Evolutionary conservation across 2,888 invertebrate genomes (phyloP), one percentile per base, ranked within the genome.

Genomic region (Esperia sulphurella): DNA sequence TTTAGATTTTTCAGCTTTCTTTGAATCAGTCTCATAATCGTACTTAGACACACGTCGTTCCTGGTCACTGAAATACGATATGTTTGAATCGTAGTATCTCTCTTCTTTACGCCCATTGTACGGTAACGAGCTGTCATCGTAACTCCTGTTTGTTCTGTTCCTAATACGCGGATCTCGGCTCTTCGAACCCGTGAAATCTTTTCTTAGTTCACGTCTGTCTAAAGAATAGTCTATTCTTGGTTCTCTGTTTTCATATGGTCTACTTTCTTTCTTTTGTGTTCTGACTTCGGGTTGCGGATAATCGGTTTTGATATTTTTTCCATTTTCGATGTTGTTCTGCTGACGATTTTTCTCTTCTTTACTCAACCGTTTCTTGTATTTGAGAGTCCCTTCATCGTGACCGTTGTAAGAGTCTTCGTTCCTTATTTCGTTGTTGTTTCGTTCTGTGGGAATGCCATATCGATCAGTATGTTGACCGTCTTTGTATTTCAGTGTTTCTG

Each of bases 1-100:
- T 61, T 90, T 90, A 21, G 85, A 83, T 55, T 90, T 90, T 50
- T 90, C 90, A 1, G 90, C 90, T 65, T 90, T 90, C 54, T 90
- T 90, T 0, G 90, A 90, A 68, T 90, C 90, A 8, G 90, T 90
- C 63, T 90, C 90, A 54, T 90, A 81, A 67, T 88, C 90, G 54
- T 87, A 90, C 39, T 83, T 72, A 5, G 85, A 90, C 7, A 78
- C 71, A 30, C 80, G 77, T 49, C 80, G 65, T 54, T 84, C 84
- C 68, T 87, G 83, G 53, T 85, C 87, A 58, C 85, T 80, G 62
- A 91, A 83, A 68, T 90, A 78, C 49, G 89, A 89, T 63, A 89
- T 88, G 52, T 89, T 88, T 5, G 88, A 69, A 45, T 89, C 89
- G 45, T 88, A 88, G 53, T 79, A 88, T 61, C 87, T 78, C 41